Evolutionary conservation across 2,113 vertebrate species (phyloP).

Genomic region (Narcine bancroftii): DNA sequence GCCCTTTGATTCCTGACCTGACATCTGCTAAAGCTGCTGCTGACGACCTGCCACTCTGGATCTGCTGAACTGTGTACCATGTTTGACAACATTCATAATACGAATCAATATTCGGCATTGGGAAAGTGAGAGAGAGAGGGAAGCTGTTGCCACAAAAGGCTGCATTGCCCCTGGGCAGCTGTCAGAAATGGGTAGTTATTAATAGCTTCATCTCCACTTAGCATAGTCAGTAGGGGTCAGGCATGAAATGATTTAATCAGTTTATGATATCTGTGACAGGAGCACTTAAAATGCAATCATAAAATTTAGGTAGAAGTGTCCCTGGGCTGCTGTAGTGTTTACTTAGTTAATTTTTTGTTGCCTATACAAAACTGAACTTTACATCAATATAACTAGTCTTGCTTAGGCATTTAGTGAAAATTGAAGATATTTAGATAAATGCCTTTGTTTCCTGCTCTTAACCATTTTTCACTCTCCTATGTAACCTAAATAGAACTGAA

Average conservation of each 20-base stretch:
- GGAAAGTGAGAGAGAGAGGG: constrained; percentile 68
- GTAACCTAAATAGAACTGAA: not conserved
- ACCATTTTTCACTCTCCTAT: not conserved
- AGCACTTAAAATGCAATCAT: constrained; percentile 89
- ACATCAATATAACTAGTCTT: constrained; percentile 4
- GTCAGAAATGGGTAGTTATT: constrained; percentile 88
- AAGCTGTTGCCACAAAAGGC: constrained; percentile 61
- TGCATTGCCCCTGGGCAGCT: constrained; percentile 77
- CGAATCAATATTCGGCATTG: constrained; percentile 77
- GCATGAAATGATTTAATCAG: constrained; percentile 88
- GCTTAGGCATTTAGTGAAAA: constrained; percentile 30
- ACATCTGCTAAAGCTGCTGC: constrained; percentile 69
- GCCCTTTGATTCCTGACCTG: constrained; percentile 68
- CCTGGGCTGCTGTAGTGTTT: constrained; percentile 73
- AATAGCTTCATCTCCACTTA: constrained; percentile 76
- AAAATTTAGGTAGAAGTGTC: constrained; percentile 84
- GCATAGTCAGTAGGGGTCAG: constrained; percentile 84
- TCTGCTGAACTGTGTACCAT: constrained; percentile 63
- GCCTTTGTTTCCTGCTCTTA: not conserved
- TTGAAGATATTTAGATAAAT: not conserved
- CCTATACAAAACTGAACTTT: constrained; percentile 40
- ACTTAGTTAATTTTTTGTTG: constrained; percentile 61
- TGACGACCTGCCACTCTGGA: constrained; percentile 68
- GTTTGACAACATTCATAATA: constrained; percentile 80
- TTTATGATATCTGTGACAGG: constrained; percentile 91